These are phyloP conservation scores for Anthopleura xanthogrammica DNA, from an alignment of 92 coral and sea anemone genomes.

Conservation along the genomic window DNA sequence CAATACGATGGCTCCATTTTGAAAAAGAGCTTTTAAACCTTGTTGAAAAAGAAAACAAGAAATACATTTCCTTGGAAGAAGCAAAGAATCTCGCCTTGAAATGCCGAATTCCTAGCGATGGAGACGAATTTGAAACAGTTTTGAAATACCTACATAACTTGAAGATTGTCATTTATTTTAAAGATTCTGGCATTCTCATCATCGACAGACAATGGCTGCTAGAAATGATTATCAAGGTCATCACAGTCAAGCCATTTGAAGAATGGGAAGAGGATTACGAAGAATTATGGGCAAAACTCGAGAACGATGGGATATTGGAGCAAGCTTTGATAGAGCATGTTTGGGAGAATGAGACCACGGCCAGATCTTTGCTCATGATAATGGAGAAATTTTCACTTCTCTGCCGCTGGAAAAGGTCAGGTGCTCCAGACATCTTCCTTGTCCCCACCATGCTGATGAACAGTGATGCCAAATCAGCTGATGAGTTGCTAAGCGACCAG, in stretches of 20 bases:
- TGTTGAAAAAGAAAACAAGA: not conserved
- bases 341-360: slow-evolving; percentile 15
- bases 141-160: slow-evolving; percentile 53
- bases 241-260: slow-evolving; percentile 45
- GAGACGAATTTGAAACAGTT: slow-evolving; percentile 23
- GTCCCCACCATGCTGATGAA: slow-evolving; percentile 50
- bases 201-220: slow-evolving; percentile 62
- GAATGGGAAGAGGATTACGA: not conserved
- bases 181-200: slow-evolving; percentile 36
- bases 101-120: not conserved
- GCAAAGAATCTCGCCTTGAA: slow-evolving; percentile 22
- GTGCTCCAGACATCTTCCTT: slow-evolving; percentile 9
- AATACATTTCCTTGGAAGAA: slow-evolving; percentile 6
- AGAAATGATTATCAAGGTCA: slow-evolving; percentile 46
- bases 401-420: slow-evolving; percentile 14
- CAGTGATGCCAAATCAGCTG: not conserved
- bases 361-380: slow-evolving; percentile 15
- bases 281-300: slow-evolving; percentile 35
- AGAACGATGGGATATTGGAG: slow-evolving; percentile 33
- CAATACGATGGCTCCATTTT: slow-evolving; percentile 40
- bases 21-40: slow-evolving; percentile 19
- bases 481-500: not conserved
- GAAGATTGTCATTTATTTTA: slow-evolving; percentile 47
- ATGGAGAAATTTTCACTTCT: slow-evolving; percentile 50
- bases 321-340: slow-evolving; percentile 17